Evolutionary conservation across 2,797 vertebrate genomes (phyloP), one percentile per base, ranked within the genome.

Genomic region (Oreortyx pictus): DNA sequence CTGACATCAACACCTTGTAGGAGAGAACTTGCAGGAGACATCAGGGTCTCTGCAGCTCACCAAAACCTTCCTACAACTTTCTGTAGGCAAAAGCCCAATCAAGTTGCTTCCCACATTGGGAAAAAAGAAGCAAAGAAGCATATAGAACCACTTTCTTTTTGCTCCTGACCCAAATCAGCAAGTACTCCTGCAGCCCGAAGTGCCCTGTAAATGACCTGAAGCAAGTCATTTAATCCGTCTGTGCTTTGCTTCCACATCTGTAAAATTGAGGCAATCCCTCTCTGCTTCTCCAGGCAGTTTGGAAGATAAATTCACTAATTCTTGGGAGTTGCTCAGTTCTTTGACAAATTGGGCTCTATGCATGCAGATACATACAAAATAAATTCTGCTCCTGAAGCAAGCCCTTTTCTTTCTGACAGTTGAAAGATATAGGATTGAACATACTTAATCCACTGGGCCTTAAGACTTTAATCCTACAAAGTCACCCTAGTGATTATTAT

Each of bases 391-490:
- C 50, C 83, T 91, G 89, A 93, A 92, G 68, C 74, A 93, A 67
- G 49, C 15, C 64, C 88, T 83, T 92, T 84, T 90, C 77, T 85
- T 17, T 94, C 84, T 94, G 96, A 95, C 93, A 96, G 90, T 57
- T 91, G 94, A 95, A 90, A 95, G 94, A 97, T 97, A 94, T 27
- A 91, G 80, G 50, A 88, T 93, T 96, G 93, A 95, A 90, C 83
- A 82, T 65, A 80, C 65, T 96, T 96, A 95, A 96, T 96, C 94
- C 94, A 90, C 82, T 44, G 57, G 86, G 49, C 76, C 18, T 93
- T 95, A 95, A 97, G 90, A 91, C 82, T 94, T 96, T 96, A 96
- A 97, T 95, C 95, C 83, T 89, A 92, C 86, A 91, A 93, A 94
- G 88, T 93, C 82, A 90, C 86, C 66, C 72, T 68, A 81, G 74